These are phyloP conservation scores for Psophia crepitans DNA, from an alignment of 2,113 vertebrate genomes.

Conservation along the genomic window DNA sequence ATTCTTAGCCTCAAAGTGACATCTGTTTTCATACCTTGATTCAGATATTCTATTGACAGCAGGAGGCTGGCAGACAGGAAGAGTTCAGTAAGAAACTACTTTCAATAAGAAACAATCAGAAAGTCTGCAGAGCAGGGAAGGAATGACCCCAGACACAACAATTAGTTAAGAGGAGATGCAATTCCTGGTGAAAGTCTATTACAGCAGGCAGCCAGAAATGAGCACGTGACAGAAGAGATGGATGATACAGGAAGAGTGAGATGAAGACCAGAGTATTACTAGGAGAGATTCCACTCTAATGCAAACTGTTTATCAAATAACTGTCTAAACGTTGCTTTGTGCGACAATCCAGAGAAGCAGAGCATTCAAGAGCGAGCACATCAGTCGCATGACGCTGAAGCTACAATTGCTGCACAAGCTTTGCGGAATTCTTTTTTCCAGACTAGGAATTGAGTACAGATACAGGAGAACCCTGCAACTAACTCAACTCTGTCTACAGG, in stretches of 20 bases:
- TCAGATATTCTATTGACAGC: background rate
- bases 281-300: background rate
- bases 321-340: background rate
- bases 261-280: constrained; percentile 14
- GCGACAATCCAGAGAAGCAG: background rate
- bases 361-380: background rate
- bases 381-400: background rate
- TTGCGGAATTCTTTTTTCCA: background rate
- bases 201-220: background rate
- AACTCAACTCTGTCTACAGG: background rate
- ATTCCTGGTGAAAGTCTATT: background rate
- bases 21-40: background rate
- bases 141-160: background rate
- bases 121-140: background rate
- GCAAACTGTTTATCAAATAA: background rate
- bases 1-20: background rate
- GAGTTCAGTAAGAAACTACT: background rate
- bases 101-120: background rate
- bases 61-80: background rate
- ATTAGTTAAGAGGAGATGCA: background rate
- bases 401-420: background rate
- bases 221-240: background rate
- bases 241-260: background rate
- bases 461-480: background rate
- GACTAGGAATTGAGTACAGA: background rate